These are phyloP conservation scores for Crenichthys baileyi DNA, from an alignment of 2,797 vertebrate genomes.

Conservation along the genomic window DNA sequence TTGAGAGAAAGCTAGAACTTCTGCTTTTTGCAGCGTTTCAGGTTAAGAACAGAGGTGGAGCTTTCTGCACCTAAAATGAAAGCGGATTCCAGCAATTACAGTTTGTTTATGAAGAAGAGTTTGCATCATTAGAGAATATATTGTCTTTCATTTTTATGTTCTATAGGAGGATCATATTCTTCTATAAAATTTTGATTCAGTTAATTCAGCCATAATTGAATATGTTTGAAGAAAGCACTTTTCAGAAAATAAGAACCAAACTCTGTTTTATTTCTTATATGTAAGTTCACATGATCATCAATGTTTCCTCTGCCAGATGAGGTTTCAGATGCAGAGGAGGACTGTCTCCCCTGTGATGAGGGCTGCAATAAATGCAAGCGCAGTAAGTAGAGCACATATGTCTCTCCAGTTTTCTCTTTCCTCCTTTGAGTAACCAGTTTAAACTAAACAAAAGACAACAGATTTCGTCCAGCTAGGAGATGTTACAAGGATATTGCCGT, in stretches of 20 bases:
- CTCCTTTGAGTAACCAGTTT: background rate
- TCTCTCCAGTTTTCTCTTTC: conserved; percentile 1
- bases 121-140: background rate
- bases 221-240: background rate
- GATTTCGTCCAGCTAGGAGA: background rate
- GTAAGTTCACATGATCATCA: background rate
- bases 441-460: conserved; percentile 4
- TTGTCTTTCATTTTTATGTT: background rate
- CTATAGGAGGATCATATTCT: background rate
- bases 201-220: background rate
- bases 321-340: conserved; percentile 74
- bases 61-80: background rate
- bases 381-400: conserved; percentile 78
- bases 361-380: conserved; percentile 85
- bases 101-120: background rate
- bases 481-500: background rate
- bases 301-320: conserved; percentile 74
- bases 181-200: background rate
- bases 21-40: background rate
- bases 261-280: background rate
- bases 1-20: conserved; percentile 11
- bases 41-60: background rate
- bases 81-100: background rate
- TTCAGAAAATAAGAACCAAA: background rate
- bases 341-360: conserved; percentile 86